Evolutionary conservation across 2,113 vertebrate genomes (phyloP).

Genomic region (Prunella himalayana): DNA sequence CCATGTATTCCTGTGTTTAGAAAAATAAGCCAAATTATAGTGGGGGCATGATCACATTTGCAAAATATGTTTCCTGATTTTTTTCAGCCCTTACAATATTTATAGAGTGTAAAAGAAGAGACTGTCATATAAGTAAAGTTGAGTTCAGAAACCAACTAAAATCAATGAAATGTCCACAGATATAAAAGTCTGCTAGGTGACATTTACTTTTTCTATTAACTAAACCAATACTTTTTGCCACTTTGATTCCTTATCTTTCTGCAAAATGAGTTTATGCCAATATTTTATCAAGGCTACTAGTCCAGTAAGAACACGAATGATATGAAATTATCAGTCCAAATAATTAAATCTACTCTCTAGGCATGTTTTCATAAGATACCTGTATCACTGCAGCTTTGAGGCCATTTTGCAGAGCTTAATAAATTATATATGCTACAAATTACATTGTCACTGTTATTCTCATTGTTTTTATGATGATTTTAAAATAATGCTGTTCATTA

Average conservation of each 20-base stretch:
- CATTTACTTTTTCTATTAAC: not conserved
- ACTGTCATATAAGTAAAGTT: not conserved
- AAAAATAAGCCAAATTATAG: not conserved
- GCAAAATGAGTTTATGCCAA: not conserved
- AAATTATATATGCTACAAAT: not conserved
- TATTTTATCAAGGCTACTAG: not conserved
- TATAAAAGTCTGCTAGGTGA: not conserved
- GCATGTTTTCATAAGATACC: not conserved
- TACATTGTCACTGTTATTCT: not conserved
- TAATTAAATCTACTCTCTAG: not conserved
- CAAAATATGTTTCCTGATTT: not conserved
- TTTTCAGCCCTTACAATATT: not conserved
- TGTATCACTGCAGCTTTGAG: not conserved
- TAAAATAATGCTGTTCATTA: not conserved
- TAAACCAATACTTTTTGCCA: not conserved
- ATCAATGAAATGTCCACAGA: not conserved
- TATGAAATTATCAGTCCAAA: not conserved
- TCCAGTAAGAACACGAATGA: not conserved
- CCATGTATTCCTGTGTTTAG: not conserved
- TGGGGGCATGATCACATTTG: not conserved
- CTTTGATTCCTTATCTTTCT: not conserved
- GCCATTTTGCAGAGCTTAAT: not conserved
- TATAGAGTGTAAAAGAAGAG: not conserved
- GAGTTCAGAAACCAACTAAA: not conserved
- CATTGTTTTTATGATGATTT: not conserved